phyloP scores from a whole-genome alignment of 2,888 invertebrate genomes.

The Incurvaria masculella region DNA sequence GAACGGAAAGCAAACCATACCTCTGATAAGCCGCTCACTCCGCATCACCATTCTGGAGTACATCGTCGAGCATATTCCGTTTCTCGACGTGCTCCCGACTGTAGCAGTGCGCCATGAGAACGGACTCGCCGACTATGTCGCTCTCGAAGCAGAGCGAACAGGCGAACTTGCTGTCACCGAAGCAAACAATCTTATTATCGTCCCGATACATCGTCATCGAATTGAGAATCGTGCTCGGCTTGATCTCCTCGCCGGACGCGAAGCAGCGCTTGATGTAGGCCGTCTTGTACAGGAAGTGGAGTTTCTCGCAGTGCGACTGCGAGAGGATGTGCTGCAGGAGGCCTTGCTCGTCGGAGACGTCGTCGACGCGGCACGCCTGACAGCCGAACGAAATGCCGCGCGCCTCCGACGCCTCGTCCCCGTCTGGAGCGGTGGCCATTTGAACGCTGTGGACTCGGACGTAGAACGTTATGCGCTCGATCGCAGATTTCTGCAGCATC shows the following conservation, averaged over 20 bases:
- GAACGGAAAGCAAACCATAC: no score
- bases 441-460: slow-evolving; percentile 46
- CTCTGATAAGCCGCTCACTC: no score
- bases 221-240: slow-evolving; percentile 43
- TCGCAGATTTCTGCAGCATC: slow-evolving; percentile 36
- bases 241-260: slow-evolving; percentile 35
- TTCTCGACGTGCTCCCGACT: slow-evolving; percentile 30
- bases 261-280: slow-evolving; percentile 48
- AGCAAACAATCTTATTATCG: slow-evolving; percentile 47
- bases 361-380: slow-evolving; percentile 29
- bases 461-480: slow-evolving; percentile 45
- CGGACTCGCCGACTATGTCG: slow-evolving; percentile 38
- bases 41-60: slow-evolving; percentile 23
- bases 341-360: slow-evolving; percentile 32
- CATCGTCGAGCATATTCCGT: slow-evolving; percentile 28
- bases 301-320: slow-evolving; percentile 38
- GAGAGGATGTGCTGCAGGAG: slow-evolving; percentile 36
- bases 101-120: slow-evolving; percentile 39
- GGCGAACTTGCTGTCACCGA: slow-evolving; percentile 43
- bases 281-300: slow-evolving; percentile 46
- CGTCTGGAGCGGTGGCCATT: slow-evolving; percentile 25
- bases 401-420: slow-evolving; percentile 25
- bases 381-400: slow-evolving; percentile 33
- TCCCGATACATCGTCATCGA: slow-evolving; percentile 48
- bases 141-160: slow-evolving; percentile 46